Evolutionary conservation across 2,113 vertebrate genomes (phyloP).

Genomic region (Haemorhous mexicanus): DNA sequence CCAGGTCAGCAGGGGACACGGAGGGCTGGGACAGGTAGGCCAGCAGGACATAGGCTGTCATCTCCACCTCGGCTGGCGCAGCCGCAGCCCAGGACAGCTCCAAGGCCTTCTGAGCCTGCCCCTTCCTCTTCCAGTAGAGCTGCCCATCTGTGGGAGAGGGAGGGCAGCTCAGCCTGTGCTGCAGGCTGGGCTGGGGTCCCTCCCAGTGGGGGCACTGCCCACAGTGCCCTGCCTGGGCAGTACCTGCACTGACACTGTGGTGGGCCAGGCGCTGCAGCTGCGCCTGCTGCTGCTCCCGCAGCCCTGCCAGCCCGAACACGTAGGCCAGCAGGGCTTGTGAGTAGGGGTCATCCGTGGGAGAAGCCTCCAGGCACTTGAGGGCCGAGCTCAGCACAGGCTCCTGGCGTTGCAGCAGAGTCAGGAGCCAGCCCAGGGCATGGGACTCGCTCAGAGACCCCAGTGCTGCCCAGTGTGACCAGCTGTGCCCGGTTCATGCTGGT

Average conservation of each 20-base stretch:
- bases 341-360: neutral
- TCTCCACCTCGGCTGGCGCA: neutral
- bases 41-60: slow-evolving; percentile 22
- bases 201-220: neutral
- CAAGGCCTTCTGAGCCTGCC: neutral
- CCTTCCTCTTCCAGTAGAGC: slow-evolving; percentile 24
- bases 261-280: neutral
- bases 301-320: neutral
- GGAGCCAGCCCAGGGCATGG: neutral
- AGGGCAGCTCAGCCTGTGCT: neutral
- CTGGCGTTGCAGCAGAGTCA: neutral
- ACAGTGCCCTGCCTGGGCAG: accelerated
- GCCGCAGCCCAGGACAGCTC: neutral
- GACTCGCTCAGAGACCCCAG: accelerated
- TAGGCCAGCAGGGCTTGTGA: neutral
- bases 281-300: neutral
- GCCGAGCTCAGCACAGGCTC: neutral
- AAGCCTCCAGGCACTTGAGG: slow-evolving; percentile 26
- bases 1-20: neutral
- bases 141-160: neutral
- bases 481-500: accelerated
- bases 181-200: accelerated
- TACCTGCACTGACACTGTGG: neutral
- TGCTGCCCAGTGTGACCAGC: neutral
- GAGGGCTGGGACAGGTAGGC: slow-evolving; percentile 9